A percentile compares a stretch with the other conserved stretches of the same genome.
These are phyloP conservation scores for Ascaphus truei DNA, from an alignment of 2,113 vertebrate species.

Conservation along the genomic window DNA sequence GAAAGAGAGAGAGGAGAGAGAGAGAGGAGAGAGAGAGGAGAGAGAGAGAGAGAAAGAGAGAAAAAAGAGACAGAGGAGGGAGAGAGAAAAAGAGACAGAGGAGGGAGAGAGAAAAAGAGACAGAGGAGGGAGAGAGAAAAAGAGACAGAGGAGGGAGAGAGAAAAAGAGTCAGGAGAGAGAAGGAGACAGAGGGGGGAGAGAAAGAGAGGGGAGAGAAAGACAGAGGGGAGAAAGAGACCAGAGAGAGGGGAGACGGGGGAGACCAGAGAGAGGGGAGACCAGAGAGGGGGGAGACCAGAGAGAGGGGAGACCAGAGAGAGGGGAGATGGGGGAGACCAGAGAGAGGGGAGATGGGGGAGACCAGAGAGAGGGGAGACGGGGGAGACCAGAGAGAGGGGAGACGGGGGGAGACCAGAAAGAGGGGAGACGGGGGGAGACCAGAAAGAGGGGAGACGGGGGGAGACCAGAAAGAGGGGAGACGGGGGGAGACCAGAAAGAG, in stretches of 20 bases:
- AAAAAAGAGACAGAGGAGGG: not conserved
- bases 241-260: not conserved
- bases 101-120: not conserved
- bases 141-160: not conserved
- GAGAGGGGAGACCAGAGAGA: too few species aligned
- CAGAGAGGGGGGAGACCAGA: not conserved
- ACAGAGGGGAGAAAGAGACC: not conserved
- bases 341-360: not conserved
- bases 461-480: not conserved
- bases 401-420: not conserved
- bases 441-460: not conserved
- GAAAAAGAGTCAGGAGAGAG: not conserved
- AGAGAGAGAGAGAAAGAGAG: not conserved
- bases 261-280: not conserved
- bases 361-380: not conserved
- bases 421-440: not conserved
- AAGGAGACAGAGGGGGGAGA: not conserved
- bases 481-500: too few species aligned
- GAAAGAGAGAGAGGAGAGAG: not conserved
- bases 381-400: not conserved
- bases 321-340: not conserved
- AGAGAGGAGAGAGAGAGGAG: not conserved
- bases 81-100: not conserved
- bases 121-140: not conserved
- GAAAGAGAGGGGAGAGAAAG: not conserved